Base-by-base conservation (phyloP, 2,113 vertebrate species). In the Psettodes erumei region DNA sequence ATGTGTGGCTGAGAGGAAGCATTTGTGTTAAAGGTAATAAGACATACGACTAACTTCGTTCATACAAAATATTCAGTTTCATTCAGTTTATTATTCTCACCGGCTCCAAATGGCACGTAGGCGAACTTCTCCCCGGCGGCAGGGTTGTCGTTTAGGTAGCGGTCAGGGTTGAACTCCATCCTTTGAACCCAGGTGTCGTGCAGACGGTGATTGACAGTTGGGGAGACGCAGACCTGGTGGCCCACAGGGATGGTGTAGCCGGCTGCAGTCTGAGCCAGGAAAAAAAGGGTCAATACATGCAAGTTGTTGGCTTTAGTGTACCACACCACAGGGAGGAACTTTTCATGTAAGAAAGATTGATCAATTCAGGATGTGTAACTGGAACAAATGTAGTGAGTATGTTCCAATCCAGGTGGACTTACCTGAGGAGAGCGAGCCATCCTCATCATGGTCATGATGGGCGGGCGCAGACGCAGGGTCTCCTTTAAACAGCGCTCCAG, bases 401-500 rank as follows among this genome's bases (percentile, higher is more conserved):
- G 7, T 5, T n/a, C 4, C 21, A 23, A 9, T 50, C 4, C 27
- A 21, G 28, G 7, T 30, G 70, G 21, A 23, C 40, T 35, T 42
- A 97, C 98, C 91, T 97, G 97, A 38, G 95, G 94, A n/a, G 96
- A 95, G 88, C 50, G 95, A 59, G 95, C 96, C 96, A 99, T 94
- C 83, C 98, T 96, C 97, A 99, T 99, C 94, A 99, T 98, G 37
- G 98, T 99, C 98, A 99, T 99, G 81, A 99, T 97, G 9, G 98
- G 98, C 6, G 98, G 98, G 32, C 97, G 93, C 30, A 99, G 95
- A 78, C 98, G 93, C 53, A 99, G 90, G 1, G 98, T 99, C 90
- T 99, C 98, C 89, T 97, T 99, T 51, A 99, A 89, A 73, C 98
- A 99, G 76, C 94, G 93, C 72, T 99, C 98, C 91, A 99, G 82